These are phyloP conservation scores for Bruchidius siliquastri DNA, from an alignment of 2,888 invertebrate genomes.

Conservation along the genomic window DNA sequence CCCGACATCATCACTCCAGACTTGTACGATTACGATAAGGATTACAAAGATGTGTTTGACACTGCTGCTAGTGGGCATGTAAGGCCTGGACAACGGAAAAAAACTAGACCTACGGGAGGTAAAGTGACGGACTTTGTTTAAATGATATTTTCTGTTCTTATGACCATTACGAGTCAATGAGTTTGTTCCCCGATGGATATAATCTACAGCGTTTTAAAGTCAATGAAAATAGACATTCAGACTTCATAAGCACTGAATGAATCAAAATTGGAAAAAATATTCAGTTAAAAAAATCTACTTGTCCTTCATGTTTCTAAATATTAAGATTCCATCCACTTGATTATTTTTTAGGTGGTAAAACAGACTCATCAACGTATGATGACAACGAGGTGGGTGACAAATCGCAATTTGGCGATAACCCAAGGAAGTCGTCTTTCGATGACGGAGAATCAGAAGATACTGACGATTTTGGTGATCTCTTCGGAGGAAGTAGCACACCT, in stretches of 20 bases:
- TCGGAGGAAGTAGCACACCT: conserved; percentile 12
- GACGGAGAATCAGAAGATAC: conserved; percentile 5
- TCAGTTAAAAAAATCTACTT: no score
- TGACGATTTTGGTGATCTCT: conserved; percentile 10
- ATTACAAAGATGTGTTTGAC: conserved; percentile 36
- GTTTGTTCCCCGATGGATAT: no score
- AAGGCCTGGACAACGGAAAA: conserved; percentile 1
- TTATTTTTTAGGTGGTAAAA: background rate
- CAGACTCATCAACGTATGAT: background rate
- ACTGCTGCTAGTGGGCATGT: conserved; percentile 56
- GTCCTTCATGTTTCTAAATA: no score
- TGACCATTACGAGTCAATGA: no score
- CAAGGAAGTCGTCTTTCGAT: conserved; percentile 5
- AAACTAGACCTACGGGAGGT: conserved; percentile 2
- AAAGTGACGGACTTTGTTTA: no score
- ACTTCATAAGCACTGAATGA: no score
- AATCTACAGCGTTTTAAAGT: no score
- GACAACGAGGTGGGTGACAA: background rate
- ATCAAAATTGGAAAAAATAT: no score
- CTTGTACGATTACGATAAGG: conserved; percentile 35
- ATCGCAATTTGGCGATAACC: background rate
- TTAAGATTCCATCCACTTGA: no score
- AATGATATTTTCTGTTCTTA: no score
- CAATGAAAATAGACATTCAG: no score
- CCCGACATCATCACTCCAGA: conserved; percentile 50